phyloP scores from a whole-genome alignment of 2,888 invertebrate species.

The Heteromurus nitidus region DNA sequence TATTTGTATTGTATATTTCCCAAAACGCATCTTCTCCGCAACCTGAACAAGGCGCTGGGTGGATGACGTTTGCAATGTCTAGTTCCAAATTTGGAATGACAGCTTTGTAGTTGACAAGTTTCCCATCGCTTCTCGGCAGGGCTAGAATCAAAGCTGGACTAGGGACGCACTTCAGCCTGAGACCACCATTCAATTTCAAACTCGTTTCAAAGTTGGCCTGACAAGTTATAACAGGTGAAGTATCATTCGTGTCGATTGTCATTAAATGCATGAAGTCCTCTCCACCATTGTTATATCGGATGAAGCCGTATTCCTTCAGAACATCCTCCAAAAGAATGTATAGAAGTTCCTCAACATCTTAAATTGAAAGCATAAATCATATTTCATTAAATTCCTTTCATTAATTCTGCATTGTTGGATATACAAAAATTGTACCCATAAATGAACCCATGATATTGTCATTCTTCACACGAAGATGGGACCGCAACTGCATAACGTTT shows the following conservation, averaged over 20 bases:
- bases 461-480: conserved; percentile 1
- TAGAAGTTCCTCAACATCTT: conserved; percentile 53
- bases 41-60: background rate
- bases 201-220: conserved; percentile 56
- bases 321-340: conserved; percentile 58
- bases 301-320: conserved; percentile 54
- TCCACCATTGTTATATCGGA: conserved; percentile 45
- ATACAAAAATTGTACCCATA: conserved; percentile 25
- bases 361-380: background rate
- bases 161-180: conserved; percentile 46
- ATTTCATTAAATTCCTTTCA: too few relatives aligned
- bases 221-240: conserved; percentile 27
- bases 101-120: conserved; percentile 51
- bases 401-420: too few relatives aligned
- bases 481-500: background rate
- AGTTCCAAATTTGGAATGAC: conserved; percentile 57
- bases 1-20: background rate
- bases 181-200: conserved; percentile 28
- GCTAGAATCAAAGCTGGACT: conserved; percentile 59
- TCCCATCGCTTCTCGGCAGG: conserved; percentile 56
- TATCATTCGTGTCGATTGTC: conserved; percentile 46
- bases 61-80: conserved; percentile 30
- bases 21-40: background rate
- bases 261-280: conserved; percentile 59
- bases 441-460: conserved; percentile 15